Conservation (phyloP, 1,140 invertebrate species). For the Heliconius hermathena region DNA sequence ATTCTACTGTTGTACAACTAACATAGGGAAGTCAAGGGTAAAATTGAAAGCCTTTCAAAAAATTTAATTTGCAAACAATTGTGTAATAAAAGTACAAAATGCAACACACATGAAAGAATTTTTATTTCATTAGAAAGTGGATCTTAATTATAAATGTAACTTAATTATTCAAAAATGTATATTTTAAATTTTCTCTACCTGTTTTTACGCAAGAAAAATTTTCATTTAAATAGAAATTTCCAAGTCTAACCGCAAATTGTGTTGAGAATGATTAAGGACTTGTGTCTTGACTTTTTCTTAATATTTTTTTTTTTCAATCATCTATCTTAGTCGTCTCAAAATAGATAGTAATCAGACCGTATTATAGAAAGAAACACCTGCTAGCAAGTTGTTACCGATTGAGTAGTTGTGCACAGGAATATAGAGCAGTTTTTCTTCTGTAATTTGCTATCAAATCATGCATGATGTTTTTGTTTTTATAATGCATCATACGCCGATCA, state of each 20-base stretch:
- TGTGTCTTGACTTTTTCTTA: background rate
- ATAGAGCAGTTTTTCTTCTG: conserved; percentile 37
- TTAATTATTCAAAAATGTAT: conserved; percentile 25
- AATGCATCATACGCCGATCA: conserved; percentile 36
- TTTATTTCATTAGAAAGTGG: conserved; percentile 25
- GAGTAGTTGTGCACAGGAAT: conserved; percentile 15
- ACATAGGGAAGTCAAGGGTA: background rate
- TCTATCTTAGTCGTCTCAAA: background rate
- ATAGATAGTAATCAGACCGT: background rate
- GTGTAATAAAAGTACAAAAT: background rate
- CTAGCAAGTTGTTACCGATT: background rate
- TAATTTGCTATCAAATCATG: conserved; percentile 33
- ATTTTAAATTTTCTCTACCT: conserved; percentile 27
- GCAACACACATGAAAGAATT: background rate
- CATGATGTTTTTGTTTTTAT: conserved; percentile 39
- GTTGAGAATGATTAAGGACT: conserved; percentile 1
- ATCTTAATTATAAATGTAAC: conserved; percentile 13
- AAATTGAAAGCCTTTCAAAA: background rate
- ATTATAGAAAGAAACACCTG: conserved; percentile 3
- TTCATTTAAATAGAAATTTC: background rate
- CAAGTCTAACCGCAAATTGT: background rate
- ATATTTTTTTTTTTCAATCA: background rate
- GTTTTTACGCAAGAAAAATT: conserved; percentile 13
- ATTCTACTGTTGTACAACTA: background rate
- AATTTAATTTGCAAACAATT: background rate